phyloP scores from a whole-genome alignment of 2,797 vertebrate species.

The Phrynocephalus vlangalii region DNA sequence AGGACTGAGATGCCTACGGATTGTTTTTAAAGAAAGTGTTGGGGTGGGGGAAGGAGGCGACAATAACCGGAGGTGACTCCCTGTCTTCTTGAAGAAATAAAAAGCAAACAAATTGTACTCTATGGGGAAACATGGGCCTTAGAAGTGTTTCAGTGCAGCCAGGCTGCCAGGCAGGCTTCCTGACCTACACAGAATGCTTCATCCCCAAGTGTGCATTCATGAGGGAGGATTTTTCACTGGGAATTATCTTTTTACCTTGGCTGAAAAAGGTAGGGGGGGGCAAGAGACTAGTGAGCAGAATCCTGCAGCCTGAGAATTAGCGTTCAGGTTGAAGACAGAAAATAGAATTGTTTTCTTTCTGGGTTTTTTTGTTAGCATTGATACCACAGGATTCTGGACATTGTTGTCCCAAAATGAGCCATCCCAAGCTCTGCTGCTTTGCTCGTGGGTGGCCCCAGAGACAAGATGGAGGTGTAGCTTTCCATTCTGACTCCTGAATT shows the following conservation, averaged over 20 bases:
- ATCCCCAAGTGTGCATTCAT: not conserved
- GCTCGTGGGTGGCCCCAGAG: no score
- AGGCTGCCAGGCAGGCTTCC: no score
- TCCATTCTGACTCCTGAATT: no score
- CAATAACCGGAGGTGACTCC: conserved; percentile 11
- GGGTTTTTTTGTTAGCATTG: no score
- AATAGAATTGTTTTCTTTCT: no score
- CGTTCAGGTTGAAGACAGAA: not conserved
- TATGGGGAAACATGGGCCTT: not conserved
- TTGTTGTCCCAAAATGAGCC: no score
- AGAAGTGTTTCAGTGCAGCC: not conserved
- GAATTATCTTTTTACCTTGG: not conserved
- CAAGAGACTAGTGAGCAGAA: not conserved
- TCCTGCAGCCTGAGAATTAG: not conserved
- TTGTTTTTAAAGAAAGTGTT: conserved; percentile 60
- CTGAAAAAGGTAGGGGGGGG: not conserved
- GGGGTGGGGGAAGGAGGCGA: not conserved
- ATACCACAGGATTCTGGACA: no score
- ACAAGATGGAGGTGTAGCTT: no score
- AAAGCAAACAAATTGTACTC: not conserved
- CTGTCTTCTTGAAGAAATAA: not conserved
- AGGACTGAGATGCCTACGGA: conserved; percentile 76
- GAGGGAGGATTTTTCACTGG: no score
- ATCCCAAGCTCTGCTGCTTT: no score
- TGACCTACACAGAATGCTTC: not conserved